phyloP scores from a whole-genome alignment of 2,888 invertebrate species.

The Hypolimnas misippus region DNA sequence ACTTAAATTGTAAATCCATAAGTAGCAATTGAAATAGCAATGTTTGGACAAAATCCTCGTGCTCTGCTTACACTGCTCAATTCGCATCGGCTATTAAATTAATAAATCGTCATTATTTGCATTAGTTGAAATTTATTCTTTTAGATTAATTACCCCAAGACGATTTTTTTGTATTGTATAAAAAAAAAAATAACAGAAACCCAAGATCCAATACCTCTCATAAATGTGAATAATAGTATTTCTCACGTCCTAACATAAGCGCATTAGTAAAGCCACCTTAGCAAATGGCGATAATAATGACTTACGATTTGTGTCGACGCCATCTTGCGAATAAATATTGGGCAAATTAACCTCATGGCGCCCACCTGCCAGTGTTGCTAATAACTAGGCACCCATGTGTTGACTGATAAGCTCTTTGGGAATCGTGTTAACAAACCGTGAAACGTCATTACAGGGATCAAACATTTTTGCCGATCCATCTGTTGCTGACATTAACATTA shows the following conservation, averaged over 20 bases:
- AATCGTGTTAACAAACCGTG: constrained; percentile 57
- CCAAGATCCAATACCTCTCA: background rate
- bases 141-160: background rate
- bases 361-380: constrained; percentile 63
- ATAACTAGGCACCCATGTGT: constrained; percentile 60
- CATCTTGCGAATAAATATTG: constrained; percentile 80
- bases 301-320: constrained; percentile 70
- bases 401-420: constrained; percentile 52
- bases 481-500: constrained; percentile 31
- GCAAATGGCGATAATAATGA: constrained; percentile 73
- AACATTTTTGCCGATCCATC: constrained; percentile 49
- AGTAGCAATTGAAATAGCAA: background rate
- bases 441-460: constrained; percentile 67
- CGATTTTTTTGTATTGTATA: background rate
- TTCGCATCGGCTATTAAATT: background rate
- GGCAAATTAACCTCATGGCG: constrained; percentile 76
- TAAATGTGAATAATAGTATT: constrained; percentile 10
- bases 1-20: too few species aligned
- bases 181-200: background rate
- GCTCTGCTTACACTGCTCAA: too few species aligned
- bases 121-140: background rate
- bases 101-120: too few species aligned
- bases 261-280: constrained; percentile 70
- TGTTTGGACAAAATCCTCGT: background rate
- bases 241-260: constrained; percentile 42